Evolutionary conservation across 2,113 vertebrate species (phyloP).

Genomic region (Elanoides forficatus): DNA sequence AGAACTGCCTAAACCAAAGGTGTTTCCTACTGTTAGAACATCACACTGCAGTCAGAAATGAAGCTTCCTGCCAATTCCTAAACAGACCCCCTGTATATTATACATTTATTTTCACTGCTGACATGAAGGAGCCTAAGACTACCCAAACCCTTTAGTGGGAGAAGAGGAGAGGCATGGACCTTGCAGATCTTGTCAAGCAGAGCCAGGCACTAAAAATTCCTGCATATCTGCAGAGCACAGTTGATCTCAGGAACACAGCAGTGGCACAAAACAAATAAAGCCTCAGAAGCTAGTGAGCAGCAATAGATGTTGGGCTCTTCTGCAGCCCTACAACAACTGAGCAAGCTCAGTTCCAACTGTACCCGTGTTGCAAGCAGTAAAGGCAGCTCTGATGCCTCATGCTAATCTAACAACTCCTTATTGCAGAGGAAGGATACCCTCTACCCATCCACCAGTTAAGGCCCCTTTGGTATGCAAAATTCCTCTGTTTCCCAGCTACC

Average conservation of each 20-base stretch:
- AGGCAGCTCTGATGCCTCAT: background rate
- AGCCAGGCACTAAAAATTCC: slow-evolving; percentile 24
- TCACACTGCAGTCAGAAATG: background rate
- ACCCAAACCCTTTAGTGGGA: background rate
- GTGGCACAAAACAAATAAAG: background rate
- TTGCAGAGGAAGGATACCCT: background rate
- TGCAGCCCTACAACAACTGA: background rate
- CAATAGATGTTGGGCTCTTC: background rate
- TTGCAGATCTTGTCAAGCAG: background rate
- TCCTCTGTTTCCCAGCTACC: background rate
- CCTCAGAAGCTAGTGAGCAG: background rate
- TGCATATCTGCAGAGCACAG: background rate
- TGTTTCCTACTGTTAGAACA: background rate
- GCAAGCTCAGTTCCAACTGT: background rate
- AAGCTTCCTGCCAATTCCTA: background rate
- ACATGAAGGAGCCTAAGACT: background rate
- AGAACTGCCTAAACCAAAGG: background rate
- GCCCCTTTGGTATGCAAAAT: background rate
- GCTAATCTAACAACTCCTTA: background rate
- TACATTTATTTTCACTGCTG: background rate
- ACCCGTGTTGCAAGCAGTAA: background rate
- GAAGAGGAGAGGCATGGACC: background rate
- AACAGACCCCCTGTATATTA: background rate
- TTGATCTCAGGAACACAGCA: background rate
- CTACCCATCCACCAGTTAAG: background rate